Conservation (phyloP, 2,113 vertebrate species). For the Chamaetylas fuelleborni region DNA sequence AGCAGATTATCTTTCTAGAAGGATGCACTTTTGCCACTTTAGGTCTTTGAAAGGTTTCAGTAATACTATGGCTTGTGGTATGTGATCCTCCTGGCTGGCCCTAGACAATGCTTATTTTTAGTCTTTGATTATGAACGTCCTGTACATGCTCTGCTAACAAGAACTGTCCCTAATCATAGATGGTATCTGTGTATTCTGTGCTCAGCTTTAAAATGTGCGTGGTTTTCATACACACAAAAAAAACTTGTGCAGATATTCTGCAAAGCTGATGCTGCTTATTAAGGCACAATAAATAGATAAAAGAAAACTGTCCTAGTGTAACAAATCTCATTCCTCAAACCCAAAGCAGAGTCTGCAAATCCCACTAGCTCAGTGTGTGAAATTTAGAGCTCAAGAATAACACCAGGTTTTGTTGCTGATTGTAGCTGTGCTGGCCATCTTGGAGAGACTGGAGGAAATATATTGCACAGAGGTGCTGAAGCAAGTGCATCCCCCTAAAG, state of each 20-base stretch:
- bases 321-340: neutral
- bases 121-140: neutral
- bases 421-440: neutral
- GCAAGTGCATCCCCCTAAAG: neutral
- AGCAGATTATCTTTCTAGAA: neutral
- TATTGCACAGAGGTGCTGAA: neutral
- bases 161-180: neutral
- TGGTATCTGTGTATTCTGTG: neutral
- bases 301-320: neutral
- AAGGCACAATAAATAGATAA: neutral
- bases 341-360: neutral
- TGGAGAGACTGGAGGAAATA: neutral
- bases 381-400: neutral
- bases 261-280: neutral
- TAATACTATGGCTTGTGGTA: neutral
- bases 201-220: neutral
- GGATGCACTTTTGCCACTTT: neutral
- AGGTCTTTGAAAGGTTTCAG: neutral
- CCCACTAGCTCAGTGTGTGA: accelerated
- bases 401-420: neutral
- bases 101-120: neutral
- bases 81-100: neutral
- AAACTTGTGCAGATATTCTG: neutral
- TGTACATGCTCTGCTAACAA: neutral
- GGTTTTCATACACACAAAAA: neutral